Base-by-base conservation (phyloP, 2,797 vertebrate genomes). In the Apogon talboti region DNA sequence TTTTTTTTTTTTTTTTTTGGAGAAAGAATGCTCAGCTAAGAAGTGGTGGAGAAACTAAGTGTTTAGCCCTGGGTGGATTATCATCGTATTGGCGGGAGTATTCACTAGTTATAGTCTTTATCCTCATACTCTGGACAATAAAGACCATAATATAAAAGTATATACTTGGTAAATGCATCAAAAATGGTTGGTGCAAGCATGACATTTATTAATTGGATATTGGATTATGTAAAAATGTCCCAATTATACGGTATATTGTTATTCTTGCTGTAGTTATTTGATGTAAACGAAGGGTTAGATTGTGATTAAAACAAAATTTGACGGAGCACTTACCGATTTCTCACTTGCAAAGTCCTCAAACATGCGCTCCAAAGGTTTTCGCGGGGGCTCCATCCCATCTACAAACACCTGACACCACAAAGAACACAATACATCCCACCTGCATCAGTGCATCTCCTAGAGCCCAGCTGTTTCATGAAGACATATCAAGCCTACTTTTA, bases 291-390 rank as follows among this genome's bases (percentile, higher is more conserved):
- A 28, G 3, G n/a, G 13, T 38, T 53, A 46, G 15, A 41, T 45
- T 53, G 9, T 12, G 2, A 9, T 21, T 7, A 3, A 6, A 41
- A 35, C 33, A 35, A 38, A 19, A 18, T 0, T 19, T 66, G 7
- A 28, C 11, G 11, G 11, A 61, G 41, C 18, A 33, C 91, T 93
- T 86, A 95, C 93, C 74, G 91, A 91, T 86, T 84, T 92, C 67
- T 93, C 91, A 18, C 90, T 93, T 74, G 78, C 21, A 0, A 91
- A 71, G 62, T 93, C 96, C 8, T 96, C 95, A 61, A 96, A 95
- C 90, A 96, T 95, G 44, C 93, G 93, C 74, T 98, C 96, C 11
- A 96, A 74, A 30, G 94, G 94, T 71, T 95, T 96, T 88, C 93
- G 96, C 49, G 92, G 88, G 0, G 95, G 86, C 12, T 96, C 95